phyloP scores from a whole-genome alignment of 1,140 invertebrate genomes.

The Cyclina sinensis region DNA sequence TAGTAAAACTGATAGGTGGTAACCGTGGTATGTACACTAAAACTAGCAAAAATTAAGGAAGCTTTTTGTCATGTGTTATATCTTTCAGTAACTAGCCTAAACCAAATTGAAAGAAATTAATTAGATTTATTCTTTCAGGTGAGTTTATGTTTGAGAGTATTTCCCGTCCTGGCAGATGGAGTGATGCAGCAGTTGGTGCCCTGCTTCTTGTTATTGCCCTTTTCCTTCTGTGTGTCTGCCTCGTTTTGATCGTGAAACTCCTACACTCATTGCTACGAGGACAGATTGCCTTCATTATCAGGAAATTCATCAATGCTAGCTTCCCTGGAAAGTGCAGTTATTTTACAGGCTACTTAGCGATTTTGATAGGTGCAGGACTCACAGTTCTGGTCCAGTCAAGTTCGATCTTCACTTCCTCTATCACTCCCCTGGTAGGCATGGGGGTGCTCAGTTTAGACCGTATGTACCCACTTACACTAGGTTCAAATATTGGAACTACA shows the following conservation, averaged over 20 bases:
- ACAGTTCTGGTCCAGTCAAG: conserved; percentile 90
- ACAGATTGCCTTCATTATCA: conserved; percentile 87
- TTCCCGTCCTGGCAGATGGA: conserved; percentile 73
- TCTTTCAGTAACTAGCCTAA: too few species aligned
- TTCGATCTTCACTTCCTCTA: conserved; percentile 90
- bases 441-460: conserved; percentile 89
- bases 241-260: conserved; percentile 89
- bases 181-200: conserved; percentile 86
- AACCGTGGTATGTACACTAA: too few species aligned
- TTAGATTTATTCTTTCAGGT: conserved; percentile 72
- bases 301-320: conserved; percentile 89
- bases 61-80: too few species aligned
- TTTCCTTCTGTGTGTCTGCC: conserved; percentile 88
- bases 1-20: too few species aligned
- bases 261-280: conserved; percentile 87
- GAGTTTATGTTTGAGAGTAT: conserved; percentile 74
- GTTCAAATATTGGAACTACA: conserved; percentile 90
- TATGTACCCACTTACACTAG: conserved; percentile 89
- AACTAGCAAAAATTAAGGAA: too few species aligned
- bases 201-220: conserved; percentile 88
- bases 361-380: conserved; percentile 88
- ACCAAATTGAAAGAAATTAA: too few species aligned
- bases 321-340: conserved; percentile 85
- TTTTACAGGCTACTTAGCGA: conserved; percentile 88
- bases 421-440: conserved; percentile 90